Conservation (phyloP, 2,888 invertebrate genomes). For the Dryadula phaetusa region DNA sequence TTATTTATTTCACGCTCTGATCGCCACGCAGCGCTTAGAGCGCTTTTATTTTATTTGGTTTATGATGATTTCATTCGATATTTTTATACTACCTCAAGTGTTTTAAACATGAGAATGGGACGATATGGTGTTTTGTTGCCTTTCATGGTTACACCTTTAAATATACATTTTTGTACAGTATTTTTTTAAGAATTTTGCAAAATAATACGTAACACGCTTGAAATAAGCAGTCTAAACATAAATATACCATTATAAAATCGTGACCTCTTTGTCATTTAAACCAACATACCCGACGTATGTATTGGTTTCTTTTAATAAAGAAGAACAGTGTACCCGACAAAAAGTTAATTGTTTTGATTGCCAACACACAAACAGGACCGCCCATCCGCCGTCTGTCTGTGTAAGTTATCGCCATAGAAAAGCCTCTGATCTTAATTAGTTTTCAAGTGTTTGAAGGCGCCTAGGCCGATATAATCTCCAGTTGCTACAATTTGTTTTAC, state of each 20-base stretch:
- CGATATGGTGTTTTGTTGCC: constrained; percentile 14
- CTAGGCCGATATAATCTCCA: constrained; percentile 80
- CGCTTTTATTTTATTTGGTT: constrained; percentile 63
- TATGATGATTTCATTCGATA: constrained; percentile 55
- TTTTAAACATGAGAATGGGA: constrained; percentile 29
- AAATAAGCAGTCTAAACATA: neutral
- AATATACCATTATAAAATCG: constrained; percentile 8
- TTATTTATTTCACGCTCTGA: constrained; percentile 81
- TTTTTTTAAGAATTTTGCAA: neutral
- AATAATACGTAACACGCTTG: neutral
- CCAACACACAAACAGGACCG: constrained; percentile 78
- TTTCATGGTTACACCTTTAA: neutral
- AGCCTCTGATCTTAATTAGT: constrained; percentile 84
- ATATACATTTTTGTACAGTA: neutral
- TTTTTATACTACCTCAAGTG: constrained; percentile 41
- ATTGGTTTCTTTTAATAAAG: constrained; percentile 45
- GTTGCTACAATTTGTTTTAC: constrained; percentile 83
- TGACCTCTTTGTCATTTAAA: constrained; percentile 46
- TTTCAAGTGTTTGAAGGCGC: constrained; percentile 82
- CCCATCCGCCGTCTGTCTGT: constrained; percentile 64
- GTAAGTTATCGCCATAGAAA: constrained; percentile 81
- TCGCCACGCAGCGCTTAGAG: constrained; percentile 71
- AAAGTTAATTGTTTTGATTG: constrained; percentile 84
- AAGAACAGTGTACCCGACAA: constrained; percentile 65
- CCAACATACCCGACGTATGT: constrained; percentile 44